Conservation (phyloP, 2,888 invertebrate species). For the Gymnosoma rotundatum region DNA sequence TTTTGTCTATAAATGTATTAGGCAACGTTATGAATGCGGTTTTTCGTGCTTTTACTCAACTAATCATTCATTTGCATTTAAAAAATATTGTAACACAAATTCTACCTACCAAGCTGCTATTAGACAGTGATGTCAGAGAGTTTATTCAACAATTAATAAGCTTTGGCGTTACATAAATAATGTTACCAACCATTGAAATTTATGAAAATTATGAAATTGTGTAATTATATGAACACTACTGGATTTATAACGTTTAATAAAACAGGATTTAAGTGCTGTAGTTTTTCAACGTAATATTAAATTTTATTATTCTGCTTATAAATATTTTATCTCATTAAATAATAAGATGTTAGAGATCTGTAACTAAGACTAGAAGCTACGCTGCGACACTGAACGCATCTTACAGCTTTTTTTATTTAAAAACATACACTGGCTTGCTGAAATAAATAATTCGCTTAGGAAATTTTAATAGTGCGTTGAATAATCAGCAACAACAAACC, state of each 20-base stretch:
- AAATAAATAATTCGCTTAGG: neutral
- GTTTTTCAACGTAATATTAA: too few species aligned
- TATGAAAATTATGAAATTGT: neutral
- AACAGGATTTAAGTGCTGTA: too few species aligned
- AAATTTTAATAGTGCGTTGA: neutral
- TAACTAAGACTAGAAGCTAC: too few species aligned
- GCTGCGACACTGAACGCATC: neutral
- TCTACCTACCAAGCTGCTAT: conserved; percentile 7
- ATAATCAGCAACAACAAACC: conserved; percentile 28
- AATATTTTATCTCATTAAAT: too few species aligned
- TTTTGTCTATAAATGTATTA: conserved; percentile 47
- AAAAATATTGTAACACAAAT: neutral
- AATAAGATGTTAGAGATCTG: too few species aligned
- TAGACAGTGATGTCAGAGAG: neutral
- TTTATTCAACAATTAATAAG: conserved; percentile 20
- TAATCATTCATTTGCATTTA: neutral
- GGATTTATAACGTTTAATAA: too few species aligned
- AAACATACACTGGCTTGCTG: neutral
- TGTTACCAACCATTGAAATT: conserved; percentile 14
- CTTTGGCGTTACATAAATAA: conserved; percentile 31
- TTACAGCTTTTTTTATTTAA: neutral
- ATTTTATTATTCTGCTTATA: too few species aligned
- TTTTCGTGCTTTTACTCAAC: conserved; percentile 30
- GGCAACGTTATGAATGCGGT: conserved; percentile 54
- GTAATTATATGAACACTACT: conserved; percentile 18